These are phyloP conservation scores for Channa maculata DNA, from an alignment of 2,113 vertebrate genomes.

Conservation along the genomic window DNA sequence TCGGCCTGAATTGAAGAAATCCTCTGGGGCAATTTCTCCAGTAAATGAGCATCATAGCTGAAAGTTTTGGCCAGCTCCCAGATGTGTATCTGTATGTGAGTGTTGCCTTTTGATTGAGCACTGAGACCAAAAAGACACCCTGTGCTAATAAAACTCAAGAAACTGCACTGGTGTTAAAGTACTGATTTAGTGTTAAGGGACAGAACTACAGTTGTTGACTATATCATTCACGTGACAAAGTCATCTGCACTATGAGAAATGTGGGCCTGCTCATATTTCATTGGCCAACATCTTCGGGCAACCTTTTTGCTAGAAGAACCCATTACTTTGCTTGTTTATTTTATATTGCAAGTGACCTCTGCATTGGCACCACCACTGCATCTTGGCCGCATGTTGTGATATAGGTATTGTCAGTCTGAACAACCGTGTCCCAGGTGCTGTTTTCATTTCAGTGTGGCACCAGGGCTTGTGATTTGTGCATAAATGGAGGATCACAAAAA, in stretches of 20 bases:
- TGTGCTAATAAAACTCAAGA: neutral
- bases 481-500: no score
- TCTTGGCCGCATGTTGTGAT: neutral
- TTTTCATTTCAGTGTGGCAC: no score
- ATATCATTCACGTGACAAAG: neutral
- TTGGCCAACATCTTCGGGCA: neutral
- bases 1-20: neutral
- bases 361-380: neutral
- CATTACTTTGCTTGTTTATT: no score
- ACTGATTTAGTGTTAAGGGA: neutral
- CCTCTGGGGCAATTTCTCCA: neutral
- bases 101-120: neutral
- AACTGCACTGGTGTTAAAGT: neutral
- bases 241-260: no score
- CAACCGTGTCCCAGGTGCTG: neutral
- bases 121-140: neutral
- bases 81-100: slow-evolving; percentile 1
- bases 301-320: neutral
- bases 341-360: neutral
- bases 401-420: neutral
- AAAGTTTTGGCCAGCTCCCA: neutral
- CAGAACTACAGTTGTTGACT: fast-evolving
- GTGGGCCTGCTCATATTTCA: neutral
- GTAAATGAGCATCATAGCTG: neutral
- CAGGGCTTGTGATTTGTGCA: no score